Evolutionary conservation across 2,113 vertebrate species (phyloP), one percentile per base, ranked within the genome.

Genomic region (Lophius piscatorius): DNA sequence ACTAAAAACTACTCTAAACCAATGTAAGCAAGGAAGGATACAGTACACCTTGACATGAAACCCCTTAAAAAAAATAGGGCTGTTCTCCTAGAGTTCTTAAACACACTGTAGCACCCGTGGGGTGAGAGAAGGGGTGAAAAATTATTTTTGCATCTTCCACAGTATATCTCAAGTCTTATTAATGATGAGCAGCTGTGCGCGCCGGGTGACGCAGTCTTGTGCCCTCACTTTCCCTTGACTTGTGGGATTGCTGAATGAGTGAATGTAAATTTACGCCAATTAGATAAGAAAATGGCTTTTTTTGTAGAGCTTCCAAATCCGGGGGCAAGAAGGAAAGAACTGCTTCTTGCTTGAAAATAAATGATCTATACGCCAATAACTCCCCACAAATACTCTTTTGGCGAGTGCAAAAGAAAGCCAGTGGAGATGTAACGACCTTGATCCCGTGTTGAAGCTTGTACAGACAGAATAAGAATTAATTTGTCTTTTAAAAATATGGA

Each of bases 181-280:
- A 85, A 73, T 70, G 54, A 82, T 71, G 67, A 86, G 74, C 66
- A 70, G 72, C 78, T 74, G 59, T 73, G 63, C 62, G 31, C 63
- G 68, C 56, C 55, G 73, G 78, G 68, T 70, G 74, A 74, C 85
- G 70, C 70, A 55, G 67, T 71, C 24, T 72, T 51, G 49, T 68
- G 48, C 74, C 60, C 78, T 60, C 76, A 85, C 77, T 81, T 81
- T 59, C 62, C 65, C 41, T 71, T 64, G 66, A 86, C 80, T 85
- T 77, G 54, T 72, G 71, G 81, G 70, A 79, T 47, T 73, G 64
- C 74, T 71, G 74, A 86, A 82, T 76, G 82, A 82, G 63, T 84
- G 75, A 80, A 83, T 81, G 82, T 76, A 82, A 86, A 84, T 66
- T 68, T 74, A 78, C 65, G 65, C 84, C 80, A 88, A 87, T 88